phyloP scores from a whole-genome alignment of 1,140 invertebrate species.

The Homalodisca vitripennis region DNA sequence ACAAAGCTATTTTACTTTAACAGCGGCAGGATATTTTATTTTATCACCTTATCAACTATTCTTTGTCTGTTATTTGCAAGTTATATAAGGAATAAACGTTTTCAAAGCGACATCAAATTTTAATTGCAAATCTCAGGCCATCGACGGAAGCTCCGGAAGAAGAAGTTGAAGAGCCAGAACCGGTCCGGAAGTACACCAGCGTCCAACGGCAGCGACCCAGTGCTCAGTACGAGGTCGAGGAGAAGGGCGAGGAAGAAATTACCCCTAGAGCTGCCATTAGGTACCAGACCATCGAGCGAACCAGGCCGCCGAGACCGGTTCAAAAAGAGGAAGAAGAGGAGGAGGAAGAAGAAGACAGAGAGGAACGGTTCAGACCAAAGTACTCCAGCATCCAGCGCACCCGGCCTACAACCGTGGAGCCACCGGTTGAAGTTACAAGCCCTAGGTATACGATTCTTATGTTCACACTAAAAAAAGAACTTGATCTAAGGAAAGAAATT shows the following conservation, averaged over 20 bases:
- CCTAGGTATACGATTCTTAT: conserved; percentile 25
- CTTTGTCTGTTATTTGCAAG: no score
- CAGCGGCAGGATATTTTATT: no score
- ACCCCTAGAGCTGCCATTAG: background rate
- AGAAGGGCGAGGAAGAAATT: conserved; percentile 30
- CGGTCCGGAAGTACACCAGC: conserved; percentile 3
- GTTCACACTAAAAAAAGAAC: background rate
- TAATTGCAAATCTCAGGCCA: conserved; percentile 33
- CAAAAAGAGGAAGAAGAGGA: conserved; percentile 45
- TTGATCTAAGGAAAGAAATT: background rate
- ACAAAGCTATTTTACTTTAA: no score
- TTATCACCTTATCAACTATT: no score
- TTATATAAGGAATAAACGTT: no score
- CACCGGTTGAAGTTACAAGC: conserved; percentile 11
- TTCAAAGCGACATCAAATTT: no score
- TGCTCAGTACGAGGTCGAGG: background rate
- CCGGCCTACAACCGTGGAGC: conserved; percentile 27
- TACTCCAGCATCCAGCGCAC: conserved; percentile 37
- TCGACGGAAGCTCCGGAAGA: conserved; percentile 35
- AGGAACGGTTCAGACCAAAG: conserved; percentile 35
- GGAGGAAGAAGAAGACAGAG: conserved; percentile 31
- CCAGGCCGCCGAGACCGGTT: conserved; percentile 1
- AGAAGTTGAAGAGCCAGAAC: background rate
- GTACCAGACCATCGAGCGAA: conserved; percentile 29
- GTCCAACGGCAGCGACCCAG: background rate